Evolutionary conservation across 2,888 invertebrate genomes (phyloP).

Genomic region (Proisotoma minuta): DNA sequence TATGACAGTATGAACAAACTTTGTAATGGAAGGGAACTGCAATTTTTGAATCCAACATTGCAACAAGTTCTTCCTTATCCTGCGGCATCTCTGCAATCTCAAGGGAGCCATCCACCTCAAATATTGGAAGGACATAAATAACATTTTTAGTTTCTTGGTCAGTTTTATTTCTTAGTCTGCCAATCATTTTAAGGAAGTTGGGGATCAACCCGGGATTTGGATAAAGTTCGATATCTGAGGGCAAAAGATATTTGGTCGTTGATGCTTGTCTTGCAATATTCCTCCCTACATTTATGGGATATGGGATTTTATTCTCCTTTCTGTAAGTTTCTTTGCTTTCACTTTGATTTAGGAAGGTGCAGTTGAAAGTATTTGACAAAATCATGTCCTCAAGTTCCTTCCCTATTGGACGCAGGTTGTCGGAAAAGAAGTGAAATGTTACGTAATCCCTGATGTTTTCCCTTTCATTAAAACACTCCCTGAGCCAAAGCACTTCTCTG

Average conservation of each 20-base stretch:
- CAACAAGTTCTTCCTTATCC: conserved; percentile 64
- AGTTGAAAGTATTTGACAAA: no score
- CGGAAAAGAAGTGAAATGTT: conserved; percentile 50
- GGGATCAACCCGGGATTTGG: conserved; percentile 75
- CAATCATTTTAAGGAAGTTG: conserved; percentile 76
- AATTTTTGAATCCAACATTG: conserved; percentile 47
- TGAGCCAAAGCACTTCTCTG: conserved; percentile 46
- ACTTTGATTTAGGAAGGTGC: conserved; percentile 3
- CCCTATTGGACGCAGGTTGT: no score
- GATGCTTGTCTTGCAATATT: conserved; percentile 80
- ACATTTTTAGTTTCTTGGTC: conserved; percentile 47
- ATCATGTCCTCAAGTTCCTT: no score
- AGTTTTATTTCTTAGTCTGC: background rate
- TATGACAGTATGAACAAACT: conserved; percentile 50
- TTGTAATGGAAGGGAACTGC: conserved; percentile 51
- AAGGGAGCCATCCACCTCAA: conserved; percentile 66
- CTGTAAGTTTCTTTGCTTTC: conserved; percentile 58
- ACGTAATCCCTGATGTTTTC: conserved; percentile 48
- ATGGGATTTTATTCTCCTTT: conserved; percentile 71
- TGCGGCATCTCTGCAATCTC: conserved; percentile 54
- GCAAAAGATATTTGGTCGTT: conserved; percentile 72
- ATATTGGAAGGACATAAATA: conserved; percentile 80
- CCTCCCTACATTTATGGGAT: conserved; percentile 83
- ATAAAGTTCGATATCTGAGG: conserved; percentile 84
- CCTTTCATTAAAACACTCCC: conserved; percentile 45